Conservation (phyloP, 2,888 invertebrate genomes). For the Drosophila lutescens region DNA sequence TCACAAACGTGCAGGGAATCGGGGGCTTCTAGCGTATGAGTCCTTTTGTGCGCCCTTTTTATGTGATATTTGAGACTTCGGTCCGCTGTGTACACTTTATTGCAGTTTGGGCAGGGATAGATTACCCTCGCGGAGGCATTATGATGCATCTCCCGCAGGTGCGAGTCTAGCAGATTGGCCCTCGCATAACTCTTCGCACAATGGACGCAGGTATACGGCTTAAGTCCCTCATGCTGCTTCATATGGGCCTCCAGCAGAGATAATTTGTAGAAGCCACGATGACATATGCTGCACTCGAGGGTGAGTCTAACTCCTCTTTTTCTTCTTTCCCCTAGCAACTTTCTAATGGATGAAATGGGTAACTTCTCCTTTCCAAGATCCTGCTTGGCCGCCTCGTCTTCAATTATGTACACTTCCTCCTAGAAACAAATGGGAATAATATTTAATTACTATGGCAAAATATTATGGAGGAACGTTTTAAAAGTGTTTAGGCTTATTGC, state of each 20-base stretch:
- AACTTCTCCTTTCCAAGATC: conserved; percentile 45
- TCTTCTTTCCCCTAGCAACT: neutral
- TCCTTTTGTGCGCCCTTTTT: conserved; percentile 35
- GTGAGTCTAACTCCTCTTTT: conserved; percentile 43
- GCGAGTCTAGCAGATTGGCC: conserved; percentile 42
- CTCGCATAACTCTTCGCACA: conserved; percentile 58
- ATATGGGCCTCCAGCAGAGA: conserved; percentile 63
- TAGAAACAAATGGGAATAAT: conserved; percentile 16
- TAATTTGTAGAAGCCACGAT: conserved; percentile 62
- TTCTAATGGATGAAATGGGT: neutral
- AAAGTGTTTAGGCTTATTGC: neutral
- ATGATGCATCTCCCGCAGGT: conserved; percentile 48
- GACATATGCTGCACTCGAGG: conserved; percentile 52
- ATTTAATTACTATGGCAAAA: neutral
- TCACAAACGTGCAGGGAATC: conserved; percentile 61
- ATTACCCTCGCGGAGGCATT: conserved; percentile 6
- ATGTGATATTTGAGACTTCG: conserved; percentile 67
- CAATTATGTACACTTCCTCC: conserved; percentile 69
- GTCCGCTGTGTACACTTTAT: conserved; percentile 59
- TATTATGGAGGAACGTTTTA: too few species aligned
- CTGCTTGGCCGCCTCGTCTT: conserved; percentile 46
- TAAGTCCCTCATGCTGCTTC: conserved; percentile 55
- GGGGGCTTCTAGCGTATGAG: neutral
- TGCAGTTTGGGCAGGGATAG: conserved; percentile 48
- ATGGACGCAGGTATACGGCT: conserved; percentile 53